Evolutionary conservation across 1,140 invertebrate genomes (phyloP), one percentile per base, ranked within the genome.

Genomic region (Mactra quadrangularis): DNA sequence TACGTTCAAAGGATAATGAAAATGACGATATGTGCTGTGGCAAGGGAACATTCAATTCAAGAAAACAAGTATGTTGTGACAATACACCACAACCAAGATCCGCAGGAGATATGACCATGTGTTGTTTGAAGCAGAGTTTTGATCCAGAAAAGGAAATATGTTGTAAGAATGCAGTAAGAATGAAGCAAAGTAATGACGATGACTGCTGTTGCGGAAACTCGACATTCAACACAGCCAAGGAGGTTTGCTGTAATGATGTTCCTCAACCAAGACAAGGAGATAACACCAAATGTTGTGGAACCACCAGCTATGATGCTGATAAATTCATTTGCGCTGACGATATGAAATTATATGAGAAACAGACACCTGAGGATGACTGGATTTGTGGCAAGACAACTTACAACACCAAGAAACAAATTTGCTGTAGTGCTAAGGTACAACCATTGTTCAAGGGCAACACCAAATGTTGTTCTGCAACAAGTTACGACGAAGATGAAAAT

Each of bases 201-300:
- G 74, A 82, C 25, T 82, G 79, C 19, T 82, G 79, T 22, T 82
- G 79, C 53, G 79, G 79, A 0, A 35, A 74, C 22, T 53, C 59
- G 11, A 82, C 79, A 41, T 72, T 74, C 45, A 82, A 82, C 31
- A 82, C 79, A 9, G 25, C 52, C 11, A 74, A 50, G n/a, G 79
- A 82, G 66, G 38, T 82, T 29, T 82, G 79, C 38, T 82, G 79
- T 25, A 64, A 82, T 25, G 70, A 74, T 35, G 41, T 38, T 17
- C 79, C 79, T 11, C 77, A 81, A 71, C 77, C 64, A 57, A 55
- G n/a, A 19, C 33, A 59, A 47, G 79, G 79, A 27, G 41, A 41
- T 25, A 82, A 66, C 45, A 82, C 79, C 1, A 82, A 74, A 64
- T 82, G 79, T 64, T 82, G 79, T 41, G 79, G 66, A n/a, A 74